Conservation (phyloP, 2,888 invertebrate genomes). For the Tanypteryx hageni region DNA sequence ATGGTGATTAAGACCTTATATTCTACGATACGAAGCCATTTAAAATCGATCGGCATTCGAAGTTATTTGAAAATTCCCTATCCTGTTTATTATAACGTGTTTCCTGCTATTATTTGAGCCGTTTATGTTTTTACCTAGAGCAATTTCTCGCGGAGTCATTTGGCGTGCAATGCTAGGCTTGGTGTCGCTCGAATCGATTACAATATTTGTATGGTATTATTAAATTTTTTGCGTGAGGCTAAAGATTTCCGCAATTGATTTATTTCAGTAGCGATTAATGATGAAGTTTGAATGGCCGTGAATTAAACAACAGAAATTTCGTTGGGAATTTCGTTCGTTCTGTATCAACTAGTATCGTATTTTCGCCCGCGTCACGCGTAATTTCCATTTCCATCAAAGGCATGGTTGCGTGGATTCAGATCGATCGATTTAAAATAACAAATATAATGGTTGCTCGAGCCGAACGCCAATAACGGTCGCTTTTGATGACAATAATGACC, state of each 20-base stretch:
- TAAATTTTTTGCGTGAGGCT: too few relatives aligned
- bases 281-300: not conserved
- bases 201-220: too few relatives aligned
- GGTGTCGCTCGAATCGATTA: too few relatives aligned
- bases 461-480: conserved; percentile 1
- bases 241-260: too few relatives aligned
- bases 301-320: not conserved
- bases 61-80: not conserved
- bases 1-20: not conserved
- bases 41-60: conserved; percentile 21
- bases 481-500: conserved; percentile 24
- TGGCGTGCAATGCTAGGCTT: too few relatives aligned
- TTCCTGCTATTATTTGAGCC: too few relatives aligned
- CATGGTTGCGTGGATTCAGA: not conserved
- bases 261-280: not conserved
- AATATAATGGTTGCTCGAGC: not conserved
- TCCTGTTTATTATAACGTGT: not conserved
- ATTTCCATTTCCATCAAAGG: not conserved
- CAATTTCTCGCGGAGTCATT: too few relatives aligned
- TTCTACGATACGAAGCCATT: not conserved
- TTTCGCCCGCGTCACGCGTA: not conserved
- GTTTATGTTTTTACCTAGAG: too few relatives aligned
- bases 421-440: not conserved
- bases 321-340: not conserved
- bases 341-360: not conserved